phyloP scores from a whole-genome alignment of 1,140 invertebrate species.

The Drosophila albomicans region DNA sequence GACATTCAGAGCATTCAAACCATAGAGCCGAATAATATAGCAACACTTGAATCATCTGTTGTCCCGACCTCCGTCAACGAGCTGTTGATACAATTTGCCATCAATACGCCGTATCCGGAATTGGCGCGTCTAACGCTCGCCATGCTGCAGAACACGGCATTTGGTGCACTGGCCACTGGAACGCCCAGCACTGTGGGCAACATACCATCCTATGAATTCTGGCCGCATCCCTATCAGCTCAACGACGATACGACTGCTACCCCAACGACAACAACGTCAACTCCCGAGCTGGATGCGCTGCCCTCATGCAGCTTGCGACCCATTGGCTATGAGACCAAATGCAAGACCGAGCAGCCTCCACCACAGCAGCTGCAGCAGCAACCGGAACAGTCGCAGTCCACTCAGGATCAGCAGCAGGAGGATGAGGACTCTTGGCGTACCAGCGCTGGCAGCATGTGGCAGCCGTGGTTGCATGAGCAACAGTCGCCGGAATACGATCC shows the following conservation, averaged over 20 bases:
- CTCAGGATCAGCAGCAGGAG: background rate
- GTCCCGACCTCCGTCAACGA: constrained; percentile 13
- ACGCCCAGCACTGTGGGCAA: constrained; percentile 20
- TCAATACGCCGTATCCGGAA: constrained; percentile 25
- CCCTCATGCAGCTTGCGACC: constrained; percentile 15
- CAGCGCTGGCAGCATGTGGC: background rate
- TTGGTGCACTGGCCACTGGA: constrained; percentile 23
- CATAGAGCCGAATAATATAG: background rate
- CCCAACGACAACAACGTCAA: background rate
- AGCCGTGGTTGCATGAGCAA: constrained; percentile 24
- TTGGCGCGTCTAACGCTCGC: constrained; percentile 24
- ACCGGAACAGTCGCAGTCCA: background rate
- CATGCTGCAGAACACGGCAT: constrained; percentile 37
- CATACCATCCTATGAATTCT: constrained; percentile 27
- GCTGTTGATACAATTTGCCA: constrained; percentile 8
- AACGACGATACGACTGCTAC: background rate
- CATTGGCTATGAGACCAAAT: constrained; percentile 40
- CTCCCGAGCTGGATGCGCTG: background rate
- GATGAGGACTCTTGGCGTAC: background rate
- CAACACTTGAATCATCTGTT: background rate
- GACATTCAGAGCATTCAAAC: background rate
- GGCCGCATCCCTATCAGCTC: constrained; percentile 36
- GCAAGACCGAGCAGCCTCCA: background rate
- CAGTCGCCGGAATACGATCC: constrained; percentile 7
- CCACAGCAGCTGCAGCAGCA: background rate